phyloP scores from a whole-genome alignment of 2,113 vertebrate genomes.

The Panurus biarmicus region DNA sequence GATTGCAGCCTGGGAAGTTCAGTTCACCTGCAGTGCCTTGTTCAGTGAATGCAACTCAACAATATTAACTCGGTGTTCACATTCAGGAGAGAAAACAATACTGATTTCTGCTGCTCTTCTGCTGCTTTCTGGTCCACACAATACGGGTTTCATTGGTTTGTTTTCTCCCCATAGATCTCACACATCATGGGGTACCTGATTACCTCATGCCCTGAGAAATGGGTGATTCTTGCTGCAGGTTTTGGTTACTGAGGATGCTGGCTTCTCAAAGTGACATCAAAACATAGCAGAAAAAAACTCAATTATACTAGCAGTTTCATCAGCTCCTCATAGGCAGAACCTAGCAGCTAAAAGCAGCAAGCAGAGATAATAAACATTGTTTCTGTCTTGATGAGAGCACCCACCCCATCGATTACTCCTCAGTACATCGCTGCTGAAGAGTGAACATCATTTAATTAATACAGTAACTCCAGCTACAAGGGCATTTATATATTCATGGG shows the following conservation, averaged over 20 bases:
- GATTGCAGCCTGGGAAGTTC: background rate
- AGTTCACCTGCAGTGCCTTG: background rate
- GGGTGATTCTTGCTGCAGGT: background rate
- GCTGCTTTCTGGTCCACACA: background rate
- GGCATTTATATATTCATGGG: background rate
- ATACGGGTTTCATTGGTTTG: background rate
- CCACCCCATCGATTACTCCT: background rate
- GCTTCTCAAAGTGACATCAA: background rate
- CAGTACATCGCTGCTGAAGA: background rate
- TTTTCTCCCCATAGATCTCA: background rate
- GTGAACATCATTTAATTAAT: slow-evolving; percentile 15
- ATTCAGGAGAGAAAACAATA: background rate
- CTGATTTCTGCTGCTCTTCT: background rate
- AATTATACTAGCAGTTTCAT: background rate
- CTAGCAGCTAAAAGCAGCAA: background rate
- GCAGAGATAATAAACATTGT: background rate
- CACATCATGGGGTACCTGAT: background rate
- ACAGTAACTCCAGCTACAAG: background rate
- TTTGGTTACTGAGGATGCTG: background rate
- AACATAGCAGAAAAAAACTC: background rate
- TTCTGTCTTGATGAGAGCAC: background rate
- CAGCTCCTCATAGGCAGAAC: background rate
- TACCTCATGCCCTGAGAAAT: background rate
- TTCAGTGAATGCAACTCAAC: background rate
- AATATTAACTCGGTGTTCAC: background rate